Evolutionary conservation across 2,113 vertebrate species (phyloP).

Genomic region (Forbesichthys agassizii): DNA sequence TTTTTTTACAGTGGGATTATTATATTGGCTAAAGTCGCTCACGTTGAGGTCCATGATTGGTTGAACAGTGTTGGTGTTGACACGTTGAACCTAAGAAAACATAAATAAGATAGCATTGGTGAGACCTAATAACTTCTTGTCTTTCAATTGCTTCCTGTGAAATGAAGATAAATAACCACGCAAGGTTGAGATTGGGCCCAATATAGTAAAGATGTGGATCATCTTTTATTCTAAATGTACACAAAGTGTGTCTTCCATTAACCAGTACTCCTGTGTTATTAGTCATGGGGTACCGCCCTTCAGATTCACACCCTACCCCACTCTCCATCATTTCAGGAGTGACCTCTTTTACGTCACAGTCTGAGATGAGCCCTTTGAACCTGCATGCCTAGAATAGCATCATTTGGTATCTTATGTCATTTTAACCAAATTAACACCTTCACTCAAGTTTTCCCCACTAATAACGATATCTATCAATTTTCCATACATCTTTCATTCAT

Average conservation of each 20-base stretch:
- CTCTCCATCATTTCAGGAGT: not conserved
- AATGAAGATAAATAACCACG: slow-evolving; percentile 19
- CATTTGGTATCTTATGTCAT: not conserved
- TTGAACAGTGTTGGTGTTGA: slow-evolving; percentile 48
- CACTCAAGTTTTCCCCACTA: too few relatives aligned
- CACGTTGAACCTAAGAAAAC: slow-evolving; percentile 61
- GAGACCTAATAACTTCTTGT: slow-evolving; percentile 22
- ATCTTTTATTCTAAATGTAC: not conserved
- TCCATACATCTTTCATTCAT: too few relatives aligned
- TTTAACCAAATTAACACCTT: not conserved
- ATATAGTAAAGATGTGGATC: not conserved
- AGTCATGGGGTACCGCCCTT: not conserved
- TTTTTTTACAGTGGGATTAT: slow-evolving; percentile 22
- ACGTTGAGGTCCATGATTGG: slow-evolving; percentile 35
- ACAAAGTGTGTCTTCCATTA: not conserved
- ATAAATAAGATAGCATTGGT: slow-evolving; percentile 53
- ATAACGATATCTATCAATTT: not conserved
- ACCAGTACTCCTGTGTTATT: not conserved
- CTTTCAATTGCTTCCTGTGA: slow-evolving; percentile 34
- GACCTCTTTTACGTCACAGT: not conserved
- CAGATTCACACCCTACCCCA: not conserved
- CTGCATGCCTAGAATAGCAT: slow-evolving; percentile 2
- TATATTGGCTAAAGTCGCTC: slow-evolving; percentile 34
- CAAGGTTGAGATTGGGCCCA: slow-evolving; percentile 19
- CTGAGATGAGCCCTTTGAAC: not conserved